Evolutionary conservation across 2,113 vertebrate species (phyloP).

Genomic region (Tyrannus savana): DNA sequence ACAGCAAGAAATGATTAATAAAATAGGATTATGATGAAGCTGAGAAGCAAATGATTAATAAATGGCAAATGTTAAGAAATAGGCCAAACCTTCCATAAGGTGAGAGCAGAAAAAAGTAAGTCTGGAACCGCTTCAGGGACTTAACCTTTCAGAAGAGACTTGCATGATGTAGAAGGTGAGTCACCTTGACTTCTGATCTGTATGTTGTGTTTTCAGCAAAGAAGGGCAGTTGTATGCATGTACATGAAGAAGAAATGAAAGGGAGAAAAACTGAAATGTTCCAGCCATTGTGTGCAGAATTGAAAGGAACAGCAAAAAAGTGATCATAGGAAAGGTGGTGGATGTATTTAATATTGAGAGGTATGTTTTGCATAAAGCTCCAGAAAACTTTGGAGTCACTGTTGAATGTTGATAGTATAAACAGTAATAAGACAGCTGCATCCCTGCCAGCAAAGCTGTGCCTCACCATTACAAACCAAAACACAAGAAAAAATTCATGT

Average conservation of each 20-base stretch:
- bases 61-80: neutral
- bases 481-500: neutral
- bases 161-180: neutral
- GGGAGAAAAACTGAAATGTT: neutral
- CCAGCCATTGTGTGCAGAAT: neutral
- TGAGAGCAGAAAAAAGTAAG: neutral
- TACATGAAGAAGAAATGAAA: neutral
- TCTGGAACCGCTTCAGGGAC: neutral
- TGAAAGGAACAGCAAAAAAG: neutral
- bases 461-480: neutral
- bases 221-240: neutral
- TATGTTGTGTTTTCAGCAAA: neutral
- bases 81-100: neutral
- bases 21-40: neutral
- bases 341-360: neutral
- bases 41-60: neutral
- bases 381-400: neutral
- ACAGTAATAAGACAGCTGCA: neutral
- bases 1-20: neutral
- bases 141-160: neutral
- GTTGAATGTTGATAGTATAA: neutral
- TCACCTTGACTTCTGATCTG: neutral
- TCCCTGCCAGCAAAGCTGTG: neutral
- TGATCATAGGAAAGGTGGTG: neutral
- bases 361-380: neutral